Base-by-base conservation (phyloP, 2,888 invertebrate species). In the Cybosia mesomella region DNA sequence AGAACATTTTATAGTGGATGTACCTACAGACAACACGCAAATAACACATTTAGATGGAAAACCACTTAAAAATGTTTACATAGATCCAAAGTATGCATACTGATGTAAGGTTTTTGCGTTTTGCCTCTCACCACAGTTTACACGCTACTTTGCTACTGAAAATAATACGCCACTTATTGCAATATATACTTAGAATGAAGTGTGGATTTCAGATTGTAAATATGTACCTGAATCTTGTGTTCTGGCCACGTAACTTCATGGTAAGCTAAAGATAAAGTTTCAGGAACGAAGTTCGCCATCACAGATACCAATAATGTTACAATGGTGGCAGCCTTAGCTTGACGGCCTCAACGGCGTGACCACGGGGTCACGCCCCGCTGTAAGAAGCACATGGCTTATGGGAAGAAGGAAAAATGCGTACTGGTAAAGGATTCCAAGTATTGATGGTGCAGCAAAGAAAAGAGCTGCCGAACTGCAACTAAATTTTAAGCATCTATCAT, bases 21-120 rank as follows among this genome's bases (percentile, higher is more conserved):
- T n/a, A n/a, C n/a, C n/a, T 21, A 18, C 9, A 18, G 28, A 4
- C 21, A 54, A 39, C 66, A 66, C 60, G 66, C 66, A 60, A 59
- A 24, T 60, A 39, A 49, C 18, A 36, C 22, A 59, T 66, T 53
- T 49, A 66, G 34, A 59, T 58, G 39, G 18, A 57, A 64, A 39
- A 57, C 39, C 36, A 64, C 55, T 39, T 13, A 39, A n/a, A 15
- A 39, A 15, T 39, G 39, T 39, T 24, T 64, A 63, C 36, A 15
- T 39, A 22, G 11, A 59, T 58, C n/a, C 49, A 55, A 15, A 24
- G 24, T 55, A 24, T 9, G n/a, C 18, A 49, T 49, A 49, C 49
- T 9, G 49, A 49, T 49, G 49, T 49, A n/a, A 49, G 18, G 15
- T 49, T 49, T 18, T 49, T 49, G n/a, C 49, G 49, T 49, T 18